Evolutionary conservation across 2,797 vertebrate genomes (phyloP), one percentile per base, ranked within the genome.

Genomic region (Lindbergichthys nudifrons): DNA sequence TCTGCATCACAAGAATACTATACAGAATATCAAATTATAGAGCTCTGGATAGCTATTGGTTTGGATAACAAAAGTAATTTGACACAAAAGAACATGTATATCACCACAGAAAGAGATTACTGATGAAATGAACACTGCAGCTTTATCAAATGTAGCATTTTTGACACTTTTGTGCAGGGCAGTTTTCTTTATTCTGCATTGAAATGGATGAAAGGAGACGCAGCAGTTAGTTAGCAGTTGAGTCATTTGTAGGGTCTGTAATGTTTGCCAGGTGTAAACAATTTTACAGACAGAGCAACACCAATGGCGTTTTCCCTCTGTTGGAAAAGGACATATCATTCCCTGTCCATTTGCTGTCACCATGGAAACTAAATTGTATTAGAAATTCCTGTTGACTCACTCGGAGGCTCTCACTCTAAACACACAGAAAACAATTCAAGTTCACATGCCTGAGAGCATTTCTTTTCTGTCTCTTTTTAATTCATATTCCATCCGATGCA

Each of bases 311-410:
- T 88, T 84, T 77, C 65, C 77, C 73, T 89, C 70, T 79, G 81
- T 85, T 83, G 86, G 85, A 90, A 90, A 85, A 89, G 82, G 82
- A 89, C 88, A 80, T 85, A 88, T 89, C 84, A 83, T 86, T 87
- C 89, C 80, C 85, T 47, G 53, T 57, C 65, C 52, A 21, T 46
- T 56, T 32, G 42, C 89, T 87, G 90, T 94, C 91, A 86, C 93
- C 92, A 94, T 94, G 91, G 94, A 89, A 94, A 95, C 94, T 79
- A 87, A 93, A 93, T 87, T 92, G 86, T 90, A 90, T 91, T 89
- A 86, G 82, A 91, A 80, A 91, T 92, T 92, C 91, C 90, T 88
- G 84, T 91, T 92, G 91, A 93, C 91, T 92, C 88, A 84, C 85
- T 84, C 39, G 21, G 81, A 88, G 82, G 71, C 85, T 80, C 83